phyloP scores from a whole-genome alignment of 2,888 invertebrate species.

The Camptogramma bilineatum region DNA sequence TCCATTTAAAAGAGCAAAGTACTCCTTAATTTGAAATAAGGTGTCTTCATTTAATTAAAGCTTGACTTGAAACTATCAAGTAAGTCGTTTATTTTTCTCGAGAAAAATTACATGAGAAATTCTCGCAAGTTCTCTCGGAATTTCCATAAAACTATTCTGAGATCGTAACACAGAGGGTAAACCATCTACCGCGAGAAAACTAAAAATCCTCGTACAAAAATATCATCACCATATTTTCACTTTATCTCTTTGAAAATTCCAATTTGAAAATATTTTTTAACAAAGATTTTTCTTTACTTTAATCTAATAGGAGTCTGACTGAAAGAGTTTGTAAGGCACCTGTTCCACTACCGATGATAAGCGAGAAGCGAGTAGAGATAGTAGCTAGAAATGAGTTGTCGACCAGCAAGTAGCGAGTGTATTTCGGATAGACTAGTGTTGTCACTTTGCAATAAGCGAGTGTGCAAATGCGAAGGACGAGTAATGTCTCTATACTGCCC shows the following conservation, averaged over 20 bases:
- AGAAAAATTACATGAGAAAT: slow-evolving; percentile 11
- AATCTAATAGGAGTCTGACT: slow-evolving; percentile 41
- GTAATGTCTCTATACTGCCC: too few relatives aligned
- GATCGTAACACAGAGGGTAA: slow-evolving; percentile 6
- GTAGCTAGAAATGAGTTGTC: too few relatives aligned
- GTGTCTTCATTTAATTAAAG: slow-evolving; percentile 21
- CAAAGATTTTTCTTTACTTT: slow-evolving; percentile 34
- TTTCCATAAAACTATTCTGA: slow-evolving; percentile 20
- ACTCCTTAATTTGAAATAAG: slow-evolving; percentile 3
- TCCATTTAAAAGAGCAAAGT: neutral
- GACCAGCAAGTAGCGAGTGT: too few relatives aligned
- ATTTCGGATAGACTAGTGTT: too few relatives aligned
- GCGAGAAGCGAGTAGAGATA: too few relatives aligned
- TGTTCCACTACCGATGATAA: too few relatives aligned
- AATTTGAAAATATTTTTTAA: slow-evolving; percentile 42
- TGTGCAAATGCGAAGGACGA: too few relatives aligned
- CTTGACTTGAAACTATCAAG: slow-evolving; percentile 14
- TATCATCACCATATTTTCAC: slow-evolving; percentile 41
- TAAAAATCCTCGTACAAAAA: slow-evolving; percentile 32
- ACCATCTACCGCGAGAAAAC: slow-evolving; percentile 13
- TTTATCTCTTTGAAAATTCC: slow-evolving; percentile 38
- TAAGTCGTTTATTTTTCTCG: slow-evolving; percentile 2
- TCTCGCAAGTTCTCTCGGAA: neutral
- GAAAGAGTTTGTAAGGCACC: slow-evolving; percentile 26
- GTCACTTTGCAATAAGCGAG: too few relatives aligned